phyloP scores from a whole-genome alignment of 2,113 vertebrate species.

The Neofelis nebulosa region DNA sequence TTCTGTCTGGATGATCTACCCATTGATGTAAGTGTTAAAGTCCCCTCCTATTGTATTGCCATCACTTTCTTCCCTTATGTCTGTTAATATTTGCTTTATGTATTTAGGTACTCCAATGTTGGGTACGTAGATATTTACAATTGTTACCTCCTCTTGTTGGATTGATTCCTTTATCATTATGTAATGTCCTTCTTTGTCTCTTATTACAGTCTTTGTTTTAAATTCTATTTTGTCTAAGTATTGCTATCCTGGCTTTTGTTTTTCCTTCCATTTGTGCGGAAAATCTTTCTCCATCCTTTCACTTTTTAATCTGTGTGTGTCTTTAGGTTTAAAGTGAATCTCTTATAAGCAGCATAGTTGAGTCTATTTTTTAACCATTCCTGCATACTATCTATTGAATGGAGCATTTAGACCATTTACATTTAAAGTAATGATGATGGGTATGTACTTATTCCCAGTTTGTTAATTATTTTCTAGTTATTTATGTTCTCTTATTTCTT shows the following conservation, averaged over 20 bases:
- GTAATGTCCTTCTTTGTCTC: neutral
- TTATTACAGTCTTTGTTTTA: neutral
- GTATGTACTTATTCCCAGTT: neutral
- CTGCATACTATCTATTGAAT: neutral
- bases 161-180: neutral
- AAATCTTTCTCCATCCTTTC: neutral
- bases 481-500: conserved; percentile 1
- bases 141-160: neutral
- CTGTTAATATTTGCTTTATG: neutral
- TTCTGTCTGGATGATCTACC: neutral
- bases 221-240: neutral
- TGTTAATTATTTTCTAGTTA: neutral
- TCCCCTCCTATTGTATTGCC: neutral
- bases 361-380: neutral
- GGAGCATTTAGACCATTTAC: neutral
- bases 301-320: neutral
- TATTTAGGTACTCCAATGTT: neutral
- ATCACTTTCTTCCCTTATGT: neutral
- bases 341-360: neutral
- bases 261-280: neutral
- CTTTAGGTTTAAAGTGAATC: neutral
- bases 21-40: neutral
- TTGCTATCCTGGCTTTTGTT: neutral
- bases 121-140: neutral
- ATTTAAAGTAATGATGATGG: neutral